Base-by-base conservation (phyloP, 2,113 vertebrate genomes). In the Nycticebus coucang region DNA sequence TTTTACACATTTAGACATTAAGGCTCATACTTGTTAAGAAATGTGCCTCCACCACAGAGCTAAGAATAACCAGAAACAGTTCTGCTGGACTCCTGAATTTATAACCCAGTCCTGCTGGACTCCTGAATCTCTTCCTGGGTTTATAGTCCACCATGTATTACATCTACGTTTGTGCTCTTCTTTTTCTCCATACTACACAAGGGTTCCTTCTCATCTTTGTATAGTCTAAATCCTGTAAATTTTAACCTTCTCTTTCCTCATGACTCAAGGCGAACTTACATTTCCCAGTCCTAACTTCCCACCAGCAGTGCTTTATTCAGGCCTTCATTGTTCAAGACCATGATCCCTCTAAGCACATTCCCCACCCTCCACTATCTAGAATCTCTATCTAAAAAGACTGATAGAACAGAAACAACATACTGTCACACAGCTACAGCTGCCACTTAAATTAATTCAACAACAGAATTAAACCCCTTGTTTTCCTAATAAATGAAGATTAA, bases 351-450 rank as follows among this genome's bases (percentile, higher is more conserved):
- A 64, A 53, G 41, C 4, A 79, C 18, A 80, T 18, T 18, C 86
- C 35, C 91, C 26, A 22, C 41, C 3, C 5, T 41, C 41, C 30
- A 62, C 28, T 75, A 64, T 26, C 17, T 84, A 79, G 53, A 94
- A 83, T 10, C 66, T 17, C 53, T 78, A 83, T 33, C 35, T 19
- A 79, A 88, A 84, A 50, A 22, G 6, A 80, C 28, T 80, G 45
- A 35, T 77, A 90, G 64, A 81, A 92, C 62, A 92, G 64, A 89
- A 96, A 90, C 35, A 92, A 87, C 87, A 57, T 77, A 88, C 28
- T 53, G 21, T 83, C 82, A 37, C 30, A 80, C 4, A 88, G 53
- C 72, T 77, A 91, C 64, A 91, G 35, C n/a, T 78, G 89, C 45
- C 71, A 93, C 18, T 57, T 78, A 17, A 55, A 95, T 78, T 85